Evolutionary conservation across 2,797 vertebrate species (phyloP), one percentile per base, ranked within the genome.

Genomic region (Hypotaenidia okinawae): DNA sequence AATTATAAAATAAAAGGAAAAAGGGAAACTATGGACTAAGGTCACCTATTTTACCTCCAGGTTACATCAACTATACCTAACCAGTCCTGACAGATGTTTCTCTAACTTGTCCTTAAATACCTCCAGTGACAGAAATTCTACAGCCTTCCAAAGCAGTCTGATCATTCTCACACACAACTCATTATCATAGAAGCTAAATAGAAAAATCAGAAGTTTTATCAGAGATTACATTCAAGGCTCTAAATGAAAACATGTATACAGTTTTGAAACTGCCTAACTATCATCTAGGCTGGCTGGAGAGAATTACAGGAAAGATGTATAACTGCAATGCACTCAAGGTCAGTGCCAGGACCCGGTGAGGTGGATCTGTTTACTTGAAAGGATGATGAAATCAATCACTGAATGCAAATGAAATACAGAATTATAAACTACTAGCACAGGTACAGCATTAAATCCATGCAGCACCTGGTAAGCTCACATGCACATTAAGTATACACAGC

Each of bases 51-150:
- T 94, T 94, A 84, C 58, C 68, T 94, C 23, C 61, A 70, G 43
- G 64, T 85, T 81, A 70, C 39, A 85, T 75, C 68, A 75, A 18
- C 49, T 89, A 18, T 75, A 88, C 82, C 76, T 84, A 95, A 87
- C 43, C 33, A 39, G 25, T 80, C 39, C 64, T 80, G 93, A 94
- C 87, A 95, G 91, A 85, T 76, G 66, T 79, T 94, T 76, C 45
- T 84, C 69, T 87, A 83, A 45, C 28, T 84, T 87, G 78, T 91
- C 87, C 87, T 92, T 64, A 95, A 85, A 94, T 91, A 83, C 72
- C 58, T 89, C 8, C 64, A 85, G 25, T 73, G 67, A 62, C 5
- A 89, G 81, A 89, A 87, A 66, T 77, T 55, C 55, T 89, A 66
- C 47, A 81, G 33, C 43, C 81, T 92, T 45, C 41, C 23, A 92